Conservation (phyloP, 2,797 vertebrate species). For the Ambastaia sidthimunki region DNA sequence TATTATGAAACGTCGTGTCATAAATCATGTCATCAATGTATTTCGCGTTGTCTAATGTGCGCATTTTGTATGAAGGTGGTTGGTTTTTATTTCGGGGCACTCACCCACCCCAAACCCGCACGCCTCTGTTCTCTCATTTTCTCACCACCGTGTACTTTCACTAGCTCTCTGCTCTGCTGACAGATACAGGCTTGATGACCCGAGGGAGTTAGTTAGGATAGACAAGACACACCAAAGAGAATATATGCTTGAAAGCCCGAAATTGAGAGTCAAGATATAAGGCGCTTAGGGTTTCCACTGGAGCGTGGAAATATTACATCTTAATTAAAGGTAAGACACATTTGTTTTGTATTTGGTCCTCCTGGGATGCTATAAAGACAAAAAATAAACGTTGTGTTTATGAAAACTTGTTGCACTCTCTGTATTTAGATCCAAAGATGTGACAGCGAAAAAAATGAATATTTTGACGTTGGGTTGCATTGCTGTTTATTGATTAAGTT, state of each 20-base stretch:
- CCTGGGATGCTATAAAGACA: too few species aligned
- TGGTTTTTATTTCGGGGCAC: slow-evolving; percentile 69
- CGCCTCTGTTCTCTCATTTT: slow-evolving; percentile 65
- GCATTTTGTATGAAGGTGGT: slow-evolving; percentile 61
- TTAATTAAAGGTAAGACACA: slow-evolving; percentile 26
- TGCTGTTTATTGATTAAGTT: too few species aligned
- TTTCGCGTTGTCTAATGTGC: neutral
- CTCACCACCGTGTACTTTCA: slow-evolving; percentile 56
- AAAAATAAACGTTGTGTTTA: too few species aligned
- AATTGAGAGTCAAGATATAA: neutral
- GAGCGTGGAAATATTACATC: slow-evolving; percentile 18
- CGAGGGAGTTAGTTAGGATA: neutral
- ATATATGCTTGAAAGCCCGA: neutral
- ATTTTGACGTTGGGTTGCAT: neutral
- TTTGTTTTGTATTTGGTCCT: too few species aligned
- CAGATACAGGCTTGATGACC: slow-evolving; percentile 45
- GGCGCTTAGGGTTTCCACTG: neutral
- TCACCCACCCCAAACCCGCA: slow-evolving; percentile 53
- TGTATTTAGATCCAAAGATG: neutral
- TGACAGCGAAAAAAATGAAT: neutral
- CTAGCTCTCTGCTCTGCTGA: slow-evolving; percentile 62
- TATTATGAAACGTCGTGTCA: neutral
- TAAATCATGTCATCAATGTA: neutral
- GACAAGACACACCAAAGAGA: neutral
- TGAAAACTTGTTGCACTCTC: neutral